Percentiles rank a stretch among this genome's conserved stretches.
Evolutionary conservation across 2,113 vertebrate species (phyloP).

Genomic region (Xerus inauris): DNA sequence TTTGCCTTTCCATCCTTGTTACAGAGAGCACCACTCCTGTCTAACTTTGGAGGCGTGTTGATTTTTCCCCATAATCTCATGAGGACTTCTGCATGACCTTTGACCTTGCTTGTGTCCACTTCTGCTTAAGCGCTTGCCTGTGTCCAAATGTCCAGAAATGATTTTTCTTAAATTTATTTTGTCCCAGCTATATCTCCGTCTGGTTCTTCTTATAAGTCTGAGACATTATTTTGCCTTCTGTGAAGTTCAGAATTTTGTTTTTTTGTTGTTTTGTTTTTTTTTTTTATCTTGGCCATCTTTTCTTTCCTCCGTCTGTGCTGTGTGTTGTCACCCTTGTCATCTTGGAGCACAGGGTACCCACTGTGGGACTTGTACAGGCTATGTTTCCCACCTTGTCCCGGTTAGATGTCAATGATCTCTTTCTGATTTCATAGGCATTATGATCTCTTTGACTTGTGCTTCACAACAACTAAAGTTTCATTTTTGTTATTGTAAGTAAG

Average conservation of each 20-base stretch:
- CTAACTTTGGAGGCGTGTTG: neutral
- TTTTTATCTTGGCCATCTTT: fast-evolving
- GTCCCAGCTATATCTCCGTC: too few relatives aligned
- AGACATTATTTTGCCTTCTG: neutral
- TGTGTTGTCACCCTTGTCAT: too few relatives aligned
- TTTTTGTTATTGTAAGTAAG: fast-evolving
- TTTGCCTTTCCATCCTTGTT: neutral
- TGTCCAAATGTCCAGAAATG: neutral
- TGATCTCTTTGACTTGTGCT: neutral
- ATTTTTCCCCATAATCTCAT: neutral
- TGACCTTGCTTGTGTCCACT: neutral
- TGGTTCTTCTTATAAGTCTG: neutral
- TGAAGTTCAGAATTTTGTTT: neutral
- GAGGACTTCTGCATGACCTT: neutral
- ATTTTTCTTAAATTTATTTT: neutral
- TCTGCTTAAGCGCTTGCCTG: neutral
- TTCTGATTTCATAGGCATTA: fast-evolving
- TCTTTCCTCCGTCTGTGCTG: neutral
- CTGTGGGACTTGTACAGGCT: fast-evolving
- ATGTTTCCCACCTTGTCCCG: neutral
- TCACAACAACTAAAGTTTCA: neutral
- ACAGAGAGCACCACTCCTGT: too few relatives aligned
- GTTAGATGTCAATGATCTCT: too few relatives aligned
- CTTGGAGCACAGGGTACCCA: neutral
- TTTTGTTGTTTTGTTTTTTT: fast-evolving